Evolutionary conservation across 2,888 invertebrate species (phyloP), one percentile per base, ranked within the genome.

Genomic region (Tenthredo livida): DNA sequence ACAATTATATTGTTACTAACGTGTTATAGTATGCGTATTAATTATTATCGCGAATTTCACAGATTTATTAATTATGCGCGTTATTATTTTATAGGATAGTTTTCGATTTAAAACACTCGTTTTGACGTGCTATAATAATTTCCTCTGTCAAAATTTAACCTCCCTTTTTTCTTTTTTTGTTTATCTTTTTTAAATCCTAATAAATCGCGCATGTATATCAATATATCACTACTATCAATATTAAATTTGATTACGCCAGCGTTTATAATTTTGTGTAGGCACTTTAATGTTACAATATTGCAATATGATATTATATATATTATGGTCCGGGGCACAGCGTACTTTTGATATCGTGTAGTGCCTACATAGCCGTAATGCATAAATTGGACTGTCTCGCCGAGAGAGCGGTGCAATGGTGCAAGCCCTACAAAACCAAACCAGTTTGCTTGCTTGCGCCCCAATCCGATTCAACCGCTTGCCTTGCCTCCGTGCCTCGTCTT

Each of bases 351-450:
- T 90, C 91, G 90, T 93, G 91, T 91, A 90, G 93, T 93, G 93
- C 93, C 93, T 93, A 93, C 93, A 93, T 93, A 93, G 93, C 93
- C 93, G 93, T 92, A 91, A 93, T 93, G 92, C 93, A 93, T 93
- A 92, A 93, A 93, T 93, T 93, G 93, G 93, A 93, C 93, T 93
- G 93, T 90, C 92, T 92, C 89, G 90, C 90, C 91, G 91, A 91
- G 91, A 90, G 91, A 91, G 90, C 91, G 92, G 90, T 92, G 92
- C 92, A 92, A 90, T 90, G 92, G 91, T 92, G 92, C 92, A 92
- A 92, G 92, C 92, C 92, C 91, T 90, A 90, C 91, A 91, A 92
- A 91, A 91, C 92, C 91, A 92, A 92, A 92, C 92, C 92, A 92
- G 92, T 92, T 92, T 92, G 90, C 89, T 89, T 88, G 88, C 87